Percentiles rank a stretch among this genome's conserved stretches.
Evolutionary conservation across 2,797 vertebrate genomes (phyloP).

Genomic region (Intellagama lesueurii): DNA sequence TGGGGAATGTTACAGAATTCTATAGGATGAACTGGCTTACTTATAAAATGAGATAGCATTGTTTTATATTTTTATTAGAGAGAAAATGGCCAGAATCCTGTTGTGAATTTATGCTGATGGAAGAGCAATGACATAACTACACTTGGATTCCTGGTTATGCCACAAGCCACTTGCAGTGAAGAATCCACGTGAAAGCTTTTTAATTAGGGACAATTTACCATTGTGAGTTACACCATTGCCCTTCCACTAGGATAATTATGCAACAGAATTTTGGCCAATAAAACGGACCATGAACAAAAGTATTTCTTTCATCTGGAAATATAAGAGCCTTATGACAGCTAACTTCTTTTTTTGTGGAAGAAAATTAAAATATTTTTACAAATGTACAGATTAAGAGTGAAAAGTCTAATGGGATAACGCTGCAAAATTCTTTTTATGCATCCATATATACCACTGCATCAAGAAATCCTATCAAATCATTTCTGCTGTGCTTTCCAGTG

Average conservation of each 20-base stretch:
- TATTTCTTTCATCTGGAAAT: background rate
- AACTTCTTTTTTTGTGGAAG: background rate
- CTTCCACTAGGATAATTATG: too few species aligned
- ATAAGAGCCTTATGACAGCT: background rate
- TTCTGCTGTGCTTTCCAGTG: background rate
- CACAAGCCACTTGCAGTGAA: too few species aligned
- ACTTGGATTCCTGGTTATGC: too few species aligned
- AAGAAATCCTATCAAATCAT: background rate
- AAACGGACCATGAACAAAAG: background rate
- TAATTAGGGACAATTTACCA: too few species aligned
- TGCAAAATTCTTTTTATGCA: background rate
- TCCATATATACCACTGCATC: too few species aligned
- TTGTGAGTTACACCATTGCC: too few species aligned
- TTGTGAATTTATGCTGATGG: too few species aligned
- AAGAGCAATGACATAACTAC: too few species aligned
- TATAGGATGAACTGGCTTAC: background rate
- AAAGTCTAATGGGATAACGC: background rate
- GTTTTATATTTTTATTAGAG: background rate
- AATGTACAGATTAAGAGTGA: background rate
- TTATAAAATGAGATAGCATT: background rate
- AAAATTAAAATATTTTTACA: conserved; percentile 7
- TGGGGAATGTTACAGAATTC: background rate
- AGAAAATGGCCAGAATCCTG: too few species aligned
- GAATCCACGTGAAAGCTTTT: too few species aligned
- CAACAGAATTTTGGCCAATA: background rate